Evolutionary conservation across 2,888 invertebrate genomes (phyloP).

Genomic region (Tubiluchus corallicola): DNA sequence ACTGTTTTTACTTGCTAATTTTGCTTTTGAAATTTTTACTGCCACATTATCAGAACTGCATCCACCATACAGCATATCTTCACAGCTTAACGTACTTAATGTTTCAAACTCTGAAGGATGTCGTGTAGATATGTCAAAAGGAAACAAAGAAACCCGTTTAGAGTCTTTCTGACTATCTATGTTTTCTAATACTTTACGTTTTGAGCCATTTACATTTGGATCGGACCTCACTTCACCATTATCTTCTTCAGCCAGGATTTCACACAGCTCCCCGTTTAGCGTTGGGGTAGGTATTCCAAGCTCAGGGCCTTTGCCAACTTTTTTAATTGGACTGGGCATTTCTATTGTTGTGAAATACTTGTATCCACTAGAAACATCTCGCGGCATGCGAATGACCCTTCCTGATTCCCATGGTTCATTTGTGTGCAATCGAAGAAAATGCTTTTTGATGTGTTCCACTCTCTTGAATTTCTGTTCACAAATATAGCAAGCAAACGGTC

Average conservation of each 20-base stretch:
- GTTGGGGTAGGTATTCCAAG: too few relatives aligned
- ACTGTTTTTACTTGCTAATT: too few relatives aligned
- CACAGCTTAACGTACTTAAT: too few relatives aligned
- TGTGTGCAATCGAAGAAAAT: constrained; percentile 75
- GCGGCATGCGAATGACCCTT: not conserved
- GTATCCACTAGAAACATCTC: not conserved
- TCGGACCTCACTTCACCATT: not conserved
- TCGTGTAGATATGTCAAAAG: not conserved
- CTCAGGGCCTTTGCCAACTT: too few relatives aligned
- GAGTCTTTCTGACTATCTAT: not conserved
- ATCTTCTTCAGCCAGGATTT: not conserved
- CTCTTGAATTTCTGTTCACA: constrained; percentile 82
- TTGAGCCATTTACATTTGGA: not conserved
- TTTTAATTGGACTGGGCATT: not conserved
- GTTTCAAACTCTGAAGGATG: too few relatives aligned
- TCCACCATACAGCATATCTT: too few relatives aligned
- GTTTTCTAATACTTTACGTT: too few relatives aligned
- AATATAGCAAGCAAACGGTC: constrained; percentile 80
- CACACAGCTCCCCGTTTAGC: not conserved
- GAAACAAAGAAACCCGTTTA: not conserved
- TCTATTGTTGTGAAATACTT: constrained; percentile 1
- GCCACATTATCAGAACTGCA: too few relatives aligned
- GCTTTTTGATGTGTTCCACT: constrained; percentile 84
- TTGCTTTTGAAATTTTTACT: not conserved
- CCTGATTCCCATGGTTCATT: constrained; percentile 62